Percentiles rank a stretch among this genome's conserved stretches.
These are phyloP conservation scores for Orchestia grillus DNA, from an alignment of 1,140 invertebrate species.

Conservation along the genomic window DNA sequence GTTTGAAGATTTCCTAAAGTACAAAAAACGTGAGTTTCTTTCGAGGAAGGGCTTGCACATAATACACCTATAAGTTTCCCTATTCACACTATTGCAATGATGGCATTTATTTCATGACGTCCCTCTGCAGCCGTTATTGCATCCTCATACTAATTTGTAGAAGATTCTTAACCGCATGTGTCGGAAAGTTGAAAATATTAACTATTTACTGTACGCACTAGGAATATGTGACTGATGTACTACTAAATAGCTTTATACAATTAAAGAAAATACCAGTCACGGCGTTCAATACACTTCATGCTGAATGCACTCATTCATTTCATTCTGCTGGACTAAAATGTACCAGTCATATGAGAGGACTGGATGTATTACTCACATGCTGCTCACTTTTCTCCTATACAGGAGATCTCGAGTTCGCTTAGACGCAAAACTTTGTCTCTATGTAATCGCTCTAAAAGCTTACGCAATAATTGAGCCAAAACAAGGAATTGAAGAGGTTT, in stretches of 20 bases:
- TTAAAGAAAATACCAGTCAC: not conserved
- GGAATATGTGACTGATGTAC: not conserved
- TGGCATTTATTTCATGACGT: not conserved
- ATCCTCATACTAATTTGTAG: not conserved
- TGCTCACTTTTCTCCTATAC: not conserved
- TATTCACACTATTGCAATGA: not conserved
- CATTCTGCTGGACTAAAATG: not conserved
- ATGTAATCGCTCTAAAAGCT: not conserved
- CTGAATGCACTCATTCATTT: not conserved
- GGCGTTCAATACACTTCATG: too few species aligned
- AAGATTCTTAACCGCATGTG: not conserved
- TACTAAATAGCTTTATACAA: not conserved
- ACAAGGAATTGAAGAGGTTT: not conserved
- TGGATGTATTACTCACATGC: not conserved
- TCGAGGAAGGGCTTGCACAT: not conserved
- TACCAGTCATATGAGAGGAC: not conserved
- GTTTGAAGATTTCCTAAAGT: not conserved
- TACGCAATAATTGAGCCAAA: not conserved
- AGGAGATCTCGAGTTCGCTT: not conserved
- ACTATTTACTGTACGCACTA: not conserved
- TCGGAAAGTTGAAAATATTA: not conserved
- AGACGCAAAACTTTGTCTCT: not conserved
- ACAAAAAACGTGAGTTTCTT: not conserved
- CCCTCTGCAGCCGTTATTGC: not conserved
- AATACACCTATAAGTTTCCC: not conserved